Percentiles rank a stretch among this genome's conserved stretches.
Evolutionary conservation across 1,140 invertebrate genomes (phyloP).

Genomic region (Lordiphosa stackelbergi): DNA sequence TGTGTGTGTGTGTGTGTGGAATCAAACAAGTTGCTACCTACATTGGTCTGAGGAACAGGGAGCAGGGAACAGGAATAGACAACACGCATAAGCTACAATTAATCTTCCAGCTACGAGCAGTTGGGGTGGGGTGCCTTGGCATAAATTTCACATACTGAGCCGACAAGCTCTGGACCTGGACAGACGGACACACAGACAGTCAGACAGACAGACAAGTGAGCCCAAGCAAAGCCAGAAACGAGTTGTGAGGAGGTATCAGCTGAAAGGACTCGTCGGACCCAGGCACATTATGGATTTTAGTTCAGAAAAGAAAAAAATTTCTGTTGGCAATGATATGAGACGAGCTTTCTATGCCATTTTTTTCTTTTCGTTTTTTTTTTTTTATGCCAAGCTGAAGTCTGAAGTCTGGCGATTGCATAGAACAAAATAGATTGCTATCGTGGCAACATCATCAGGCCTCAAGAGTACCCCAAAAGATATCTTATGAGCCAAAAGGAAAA

Average conservation of each 20-base stretch:
- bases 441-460: constrained; percentile 72
- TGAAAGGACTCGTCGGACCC: constrained; percentile 55
- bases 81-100: constrained; percentile 67
- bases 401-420: constrained; percentile 60
- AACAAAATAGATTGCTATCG: constrained; percentile 76
- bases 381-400: constrained; percentile 21
- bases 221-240: constrained; percentile 34
- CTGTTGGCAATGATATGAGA: constrained; percentile 59
- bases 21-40: constrained; percentile 66
- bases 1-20: constrained; percentile 26
- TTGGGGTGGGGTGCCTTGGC: constrained; percentile 48
- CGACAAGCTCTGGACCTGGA: constrained; percentile 22
- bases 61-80: constrained; percentile 22
- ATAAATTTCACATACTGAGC: constrained; percentile 64
- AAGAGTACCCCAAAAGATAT: constrained; percentile 39
- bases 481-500: constrained; percentile 26
- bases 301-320: constrained; percentile 17
- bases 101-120: constrained; percentile 56
- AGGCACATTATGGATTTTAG: constrained; percentile 54
- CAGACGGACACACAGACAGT: constrained; percentile 8
- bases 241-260: constrained; percentile 65
- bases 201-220: constrained; percentile 57
- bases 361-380: constrained; percentile 28
- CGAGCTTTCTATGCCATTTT: constrained; percentile 37
- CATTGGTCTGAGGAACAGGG: constrained; percentile 26